Evolutionary conservation across 2,888 invertebrate species (phyloP).

Genomic region (Sphaeridia pumilis): DNA sequence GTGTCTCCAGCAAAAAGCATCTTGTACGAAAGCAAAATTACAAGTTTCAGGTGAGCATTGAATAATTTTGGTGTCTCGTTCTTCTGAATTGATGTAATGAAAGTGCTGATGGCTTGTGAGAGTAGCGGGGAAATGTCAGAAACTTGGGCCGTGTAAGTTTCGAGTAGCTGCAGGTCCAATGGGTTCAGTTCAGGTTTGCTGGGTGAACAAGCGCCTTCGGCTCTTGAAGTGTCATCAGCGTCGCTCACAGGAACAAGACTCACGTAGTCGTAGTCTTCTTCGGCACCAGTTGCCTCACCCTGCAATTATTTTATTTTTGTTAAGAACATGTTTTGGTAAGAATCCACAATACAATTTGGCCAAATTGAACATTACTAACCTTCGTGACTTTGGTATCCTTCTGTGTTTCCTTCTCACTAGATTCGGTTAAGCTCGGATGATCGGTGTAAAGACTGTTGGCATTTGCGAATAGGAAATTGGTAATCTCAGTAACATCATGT

Average conservation of each 20-base stretch:
- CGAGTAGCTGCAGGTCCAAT: conserved; percentile 69
- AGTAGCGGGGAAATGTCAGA: conserved; percentile 73
- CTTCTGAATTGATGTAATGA: conserved; percentile 78
- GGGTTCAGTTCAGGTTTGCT: conserved; percentile 46
- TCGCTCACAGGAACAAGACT: conserved; percentile 55
- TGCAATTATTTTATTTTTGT: background rate
- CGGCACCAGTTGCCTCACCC: conserved; percentile 2
- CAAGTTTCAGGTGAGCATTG: conserved; percentile 86
- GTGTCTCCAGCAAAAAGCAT: conserved; percentile 90
- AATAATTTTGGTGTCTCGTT: conserved; percentile 87
- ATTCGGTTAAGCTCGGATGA: too few species aligned
- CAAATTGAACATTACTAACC: conserved; percentile 1
- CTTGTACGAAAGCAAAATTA: conserved; percentile 84
- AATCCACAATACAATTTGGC: background rate
- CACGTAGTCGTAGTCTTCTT: conserved; percentile 79
- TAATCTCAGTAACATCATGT: conserved; percentile 76
- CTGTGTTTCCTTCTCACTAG: too few species aligned
- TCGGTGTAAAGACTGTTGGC: too few species aligned
- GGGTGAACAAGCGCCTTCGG: background rate
- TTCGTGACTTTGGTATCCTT: too few species aligned
- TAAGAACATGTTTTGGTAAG: background rate
- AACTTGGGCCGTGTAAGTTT: conserved; percentile 77
- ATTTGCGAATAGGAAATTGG: conserved; percentile 42
- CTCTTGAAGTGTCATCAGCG: background rate
- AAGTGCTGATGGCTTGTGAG: conserved; percentile 80